Base-by-base conservation (phyloP, 2,888 invertebrate species). In the Electrophaes corylata region DNA sequence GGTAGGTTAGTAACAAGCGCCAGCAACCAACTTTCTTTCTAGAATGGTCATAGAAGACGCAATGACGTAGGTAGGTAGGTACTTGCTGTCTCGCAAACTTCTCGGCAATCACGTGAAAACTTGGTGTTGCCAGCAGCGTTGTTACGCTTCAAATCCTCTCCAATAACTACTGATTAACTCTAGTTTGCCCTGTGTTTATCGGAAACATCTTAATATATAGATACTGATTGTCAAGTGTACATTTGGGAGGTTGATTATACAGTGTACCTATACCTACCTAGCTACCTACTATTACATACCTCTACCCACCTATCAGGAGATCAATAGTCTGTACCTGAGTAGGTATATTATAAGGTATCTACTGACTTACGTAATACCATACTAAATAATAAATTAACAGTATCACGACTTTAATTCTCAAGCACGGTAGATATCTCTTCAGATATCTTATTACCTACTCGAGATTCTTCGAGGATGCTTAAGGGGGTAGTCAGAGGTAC, bases 91-190 rank as follows among this genome's bases (percentile, higher is more conserved):
- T 75, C 67, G 67, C 67, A 67, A 75, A 76, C 71, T 76, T 73
- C 67, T 62, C 68, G 71, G 69, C 73, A 78, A 73, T 77, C 78
- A 75, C 73, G 68, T 75, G 62, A 63, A 67, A 78, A 79, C 70
- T 77, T 72, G 60, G 60, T 65, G 67, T 67, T 69, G 52, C 61
- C 57, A 70, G 64, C 63, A 62, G 68, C 56, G 51, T 69, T 70
- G 66, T 60, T 68, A 61, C 60, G 54, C 50, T 23, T 53, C 58
- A 52, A 60, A 69, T 48, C 57, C 53, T 57, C 49, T 58, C 37
- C 57, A 57, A 53, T 59, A 58, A 57, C 53, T 56, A 59, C 44
- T 57, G 49, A 57, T 60, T 49, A 49, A 50, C 46, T 55, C 23
- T 47, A 41, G 43, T 37, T 16, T 39, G 41, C 56, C 14, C 39